Evolutionary conservation across 2,113 vertebrate genomes (phyloP).

Genomic region (Mugil cephalus): DNA sequence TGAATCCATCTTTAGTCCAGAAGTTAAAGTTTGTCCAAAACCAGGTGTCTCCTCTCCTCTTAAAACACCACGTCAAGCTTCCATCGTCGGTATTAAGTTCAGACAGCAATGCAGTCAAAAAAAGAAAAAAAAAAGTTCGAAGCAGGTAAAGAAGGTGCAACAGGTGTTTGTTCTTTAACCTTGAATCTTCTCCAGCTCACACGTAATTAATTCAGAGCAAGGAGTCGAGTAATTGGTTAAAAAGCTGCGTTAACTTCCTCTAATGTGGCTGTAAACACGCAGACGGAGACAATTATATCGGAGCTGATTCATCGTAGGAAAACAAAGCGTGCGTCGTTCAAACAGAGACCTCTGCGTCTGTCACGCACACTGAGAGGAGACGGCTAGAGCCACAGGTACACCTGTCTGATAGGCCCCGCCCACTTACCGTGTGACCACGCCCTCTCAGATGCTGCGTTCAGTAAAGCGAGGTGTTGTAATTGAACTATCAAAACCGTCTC

Average conservation of each 20-base stretch:
- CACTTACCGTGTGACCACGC: neutral
- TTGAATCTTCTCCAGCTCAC: too few species aligned
- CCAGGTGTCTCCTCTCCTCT: neutral
- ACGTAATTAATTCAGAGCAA: too few species aligned
- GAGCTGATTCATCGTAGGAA: neutral
- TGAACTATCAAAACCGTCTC: too few species aligned
- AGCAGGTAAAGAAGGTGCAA: neutral
- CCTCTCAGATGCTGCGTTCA: constrained; percentile 21
- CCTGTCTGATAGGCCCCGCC: constrained; percentile 57
- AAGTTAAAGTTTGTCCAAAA: neutral
- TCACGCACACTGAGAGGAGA: constrained; percentile 3
- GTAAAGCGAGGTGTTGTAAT: neutral
- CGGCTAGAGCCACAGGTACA: constrained; percentile 30
- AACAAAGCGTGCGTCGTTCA: neutral
- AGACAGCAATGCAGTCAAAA: too few species aligned
- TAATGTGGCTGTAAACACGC: neutral
- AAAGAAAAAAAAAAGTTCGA: accelerated
- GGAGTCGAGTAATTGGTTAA: too few species aligned
- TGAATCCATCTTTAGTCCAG: constrained; percentile 44
- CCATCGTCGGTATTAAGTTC: neutral
- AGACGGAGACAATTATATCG: too few species aligned
- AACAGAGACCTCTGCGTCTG: neutral
- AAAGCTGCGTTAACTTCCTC: neutral
- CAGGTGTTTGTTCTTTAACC: constrained; percentile 39
- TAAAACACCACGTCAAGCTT: neutral